These are phyloP conservation scores for Auanema sp. DNA, from an alignment of 2,888 invertebrate species.

Conservation along the genomic window DNA sequence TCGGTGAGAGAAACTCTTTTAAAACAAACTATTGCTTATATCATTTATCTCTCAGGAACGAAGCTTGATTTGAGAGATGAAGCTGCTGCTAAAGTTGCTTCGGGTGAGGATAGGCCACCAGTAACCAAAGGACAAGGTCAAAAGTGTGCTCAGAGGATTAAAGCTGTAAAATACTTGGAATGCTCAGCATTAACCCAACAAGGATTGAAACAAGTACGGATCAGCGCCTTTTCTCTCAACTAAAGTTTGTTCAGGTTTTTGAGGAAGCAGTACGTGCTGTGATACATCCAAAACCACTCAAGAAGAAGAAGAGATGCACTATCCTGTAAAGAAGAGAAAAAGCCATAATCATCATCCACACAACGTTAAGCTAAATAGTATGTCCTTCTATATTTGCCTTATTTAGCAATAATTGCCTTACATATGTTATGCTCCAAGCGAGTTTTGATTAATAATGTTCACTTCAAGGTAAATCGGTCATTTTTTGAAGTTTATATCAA, in stretches of 20 bases:
- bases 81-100: slow-evolving; percentile 2
- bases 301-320: slow-evolving; percentile 68
- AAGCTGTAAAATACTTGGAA: slow-evolving; percentile 98
- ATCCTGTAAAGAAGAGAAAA: slow-evolving; percentile 45
- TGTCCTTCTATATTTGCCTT: neutral
- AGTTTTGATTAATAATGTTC: no score
- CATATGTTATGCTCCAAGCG: slow-evolving; percentile 5
- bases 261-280: slow-evolving; percentile 98
- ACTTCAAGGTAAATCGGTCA: no score
- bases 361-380: neutral
- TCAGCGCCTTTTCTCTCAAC: slow-evolving; percentile 1
- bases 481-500: neutral
- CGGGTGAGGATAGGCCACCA: slow-evolving; percentile 73
- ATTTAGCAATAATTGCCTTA: no score
- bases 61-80: slow-evolving; percentile 98
- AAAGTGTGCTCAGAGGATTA: slow-evolving; percentile 85
- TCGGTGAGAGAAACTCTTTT: slow-evolving; percentile 75
- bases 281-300: slow-evolving; percentile 91
- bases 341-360: neutral
- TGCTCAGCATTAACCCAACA: slow-evolving; percentile 98
- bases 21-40: neutral
- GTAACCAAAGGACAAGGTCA: slow-evolving; percentile 96
- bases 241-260: slow-evolving; percentile 77
- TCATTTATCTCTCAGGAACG: slow-evolving; percentile 74
- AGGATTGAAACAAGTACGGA: slow-evolving; percentile 81